phyloP scores from a whole-genome alignment of 2,797 vertebrate genomes.

The Channallabes apus region DNA sequence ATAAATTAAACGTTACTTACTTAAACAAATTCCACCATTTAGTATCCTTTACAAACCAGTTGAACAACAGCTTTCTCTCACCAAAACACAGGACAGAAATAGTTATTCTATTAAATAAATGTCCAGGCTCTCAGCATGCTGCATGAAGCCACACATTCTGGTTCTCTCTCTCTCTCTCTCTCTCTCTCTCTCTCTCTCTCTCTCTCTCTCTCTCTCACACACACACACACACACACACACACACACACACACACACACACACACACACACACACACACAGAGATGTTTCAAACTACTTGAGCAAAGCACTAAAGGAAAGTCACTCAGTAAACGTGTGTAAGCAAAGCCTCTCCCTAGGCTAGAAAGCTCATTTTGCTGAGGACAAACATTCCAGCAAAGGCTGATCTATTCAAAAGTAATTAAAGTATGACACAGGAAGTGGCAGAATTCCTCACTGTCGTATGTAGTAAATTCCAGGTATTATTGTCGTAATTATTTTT shows the following conservation, averaged over 20 bases:
- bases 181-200: neutral
- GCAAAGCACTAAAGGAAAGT: slow-evolving; percentile 68
- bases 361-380: slow-evolving; percentile 54
- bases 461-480: neutral
- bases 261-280: slow-evolving; percentile 21
- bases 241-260: slow-evolving; percentile 20
- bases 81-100: neutral
- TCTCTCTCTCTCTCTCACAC: neutral
- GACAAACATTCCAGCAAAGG: slow-evolving; percentile 64
- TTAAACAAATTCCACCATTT: slow-evolving; percentile 5
- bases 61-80: slow-evolving; percentile 15
- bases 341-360: slow-evolving; percentile 74
- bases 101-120: slow-evolving; percentile 30
- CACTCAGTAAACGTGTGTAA: slow-evolving; percentile 75
- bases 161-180: neutral
- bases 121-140: slow-evolving; percentile 36
- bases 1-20: slow-evolving; percentile 43
- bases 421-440: slow-evolving; percentile 52
- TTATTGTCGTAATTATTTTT: neutral
- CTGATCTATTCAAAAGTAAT: slow-evolving; percentile 7
- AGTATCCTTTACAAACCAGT: slow-evolving; percentile 16
- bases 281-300: slow-evolving; percentile 61
- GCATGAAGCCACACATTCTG: slow-evolving; percentile 32
- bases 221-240: slow-evolving; percentile 17
- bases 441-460: slow-evolving; percentile 53